A percentile compares a stretch with the other conserved stretches of the same genome.
These are phyloP conservation scores for Hippoglossus hippoglossus DNA, from an alignment of 2,797 vertebrate genomes.

Conservation along the genomic window DNA sequence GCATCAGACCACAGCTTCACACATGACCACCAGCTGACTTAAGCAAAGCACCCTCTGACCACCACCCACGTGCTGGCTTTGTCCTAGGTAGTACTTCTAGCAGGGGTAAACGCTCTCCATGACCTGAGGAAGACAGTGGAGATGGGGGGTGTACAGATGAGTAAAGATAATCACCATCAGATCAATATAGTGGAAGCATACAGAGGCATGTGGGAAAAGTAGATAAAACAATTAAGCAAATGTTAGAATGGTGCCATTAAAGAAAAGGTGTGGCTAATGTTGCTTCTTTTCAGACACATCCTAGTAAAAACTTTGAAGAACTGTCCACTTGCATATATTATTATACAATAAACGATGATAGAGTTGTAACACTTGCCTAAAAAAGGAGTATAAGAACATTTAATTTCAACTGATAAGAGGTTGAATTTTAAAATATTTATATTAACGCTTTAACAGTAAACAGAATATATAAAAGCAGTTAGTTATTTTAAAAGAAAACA, in stretches of 20 bases:
- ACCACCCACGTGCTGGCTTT: slow-evolving; percentile 59
- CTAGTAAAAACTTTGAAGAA: too few relatives aligned
- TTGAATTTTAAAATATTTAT: too few relatives aligned
- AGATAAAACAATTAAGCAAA: background rate
- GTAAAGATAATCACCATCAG: background rate
- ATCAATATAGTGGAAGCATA: background rate
- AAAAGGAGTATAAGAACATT: too few relatives aligned
- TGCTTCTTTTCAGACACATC: too few relatives aligned
- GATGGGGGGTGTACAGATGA: slow-evolving; percentile 3
- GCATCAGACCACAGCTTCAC: slow-evolving; percentile 84
- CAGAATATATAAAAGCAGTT: too few relatives aligned
- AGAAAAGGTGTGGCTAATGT: background rate
- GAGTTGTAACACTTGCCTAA: too few relatives aligned
- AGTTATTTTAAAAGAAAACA: background rate
- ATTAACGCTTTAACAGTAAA: too few relatives aligned
- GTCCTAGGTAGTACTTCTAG: slow-evolving; percentile 64
- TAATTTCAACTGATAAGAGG: too few relatives aligned
- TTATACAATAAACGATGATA: too few relatives aligned
- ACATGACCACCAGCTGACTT: slow-evolving; percentile 77
- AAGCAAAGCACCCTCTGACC: slow-evolving; percentile 49
- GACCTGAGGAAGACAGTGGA: slow-evolving; percentile 58
- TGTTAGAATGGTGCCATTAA: background rate
- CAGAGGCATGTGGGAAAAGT: background rate
- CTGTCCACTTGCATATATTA: too few relatives aligned
- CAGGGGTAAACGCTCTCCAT: slow-evolving; percentile 72